Percentiles rank a stretch among this genome's conserved stretches.
phyloP scores from a whole-genome alignment of 2,888 invertebrate species.

The Coelinius sp. region DNA sequence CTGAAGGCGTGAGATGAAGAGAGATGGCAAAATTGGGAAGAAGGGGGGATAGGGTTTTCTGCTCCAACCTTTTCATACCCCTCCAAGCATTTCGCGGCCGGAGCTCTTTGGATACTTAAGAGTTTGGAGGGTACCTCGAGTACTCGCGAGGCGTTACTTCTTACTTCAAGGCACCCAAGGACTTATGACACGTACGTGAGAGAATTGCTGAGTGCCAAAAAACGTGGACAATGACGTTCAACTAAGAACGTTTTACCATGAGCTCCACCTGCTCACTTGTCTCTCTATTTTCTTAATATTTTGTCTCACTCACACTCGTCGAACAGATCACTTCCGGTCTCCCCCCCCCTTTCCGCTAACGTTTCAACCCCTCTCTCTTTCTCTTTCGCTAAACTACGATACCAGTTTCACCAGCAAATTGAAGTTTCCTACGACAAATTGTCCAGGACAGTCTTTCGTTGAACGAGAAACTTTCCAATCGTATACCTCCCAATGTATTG shows the following conservation, averaged over 20 bases:
- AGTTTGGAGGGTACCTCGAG: slow-evolving; percentile 56
- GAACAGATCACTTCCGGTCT: slow-evolving; percentile 14
- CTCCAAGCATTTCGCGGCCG: slow-evolving; percentile 39
- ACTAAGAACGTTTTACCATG: slow-evolving; percentile 38
- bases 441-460: slow-evolving; percentile 38
- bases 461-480: slow-evolving; percentile 47
- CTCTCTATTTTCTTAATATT: slow-evolving; percentile 9
- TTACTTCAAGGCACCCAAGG: slow-evolving; percentile 63
- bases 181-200: slow-evolving; percentile 68
- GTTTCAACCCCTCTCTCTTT: slow-evolving; percentile 31
- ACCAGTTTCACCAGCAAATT: slow-evolving; percentile 44
- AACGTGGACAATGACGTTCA: slow-evolving; percentile 35
- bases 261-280: slow-evolving; percentile 15
- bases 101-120: slow-evolving; percentile 46
- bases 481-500: slow-evolving; percentile 37
- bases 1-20: slow-evolving; percentile 19
- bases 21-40: slow-evolving; percentile 9
- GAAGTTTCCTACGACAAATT: slow-evolving; percentile 50
- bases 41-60: slow-evolving; percentile 32
- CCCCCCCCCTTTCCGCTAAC: slow-evolving; percentile 4
- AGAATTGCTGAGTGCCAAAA: slow-evolving; percentile 60
- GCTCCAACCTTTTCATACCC: slow-evolving; percentile 30
- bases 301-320: slow-evolving; percentile 29
- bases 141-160: slow-evolving; percentile 56
- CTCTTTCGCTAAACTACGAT: slow-evolving; percentile 44